Evolutionary conservation across 2,888 invertebrate species (phyloP).

Genomic region (Dryobota labecula): DNA sequence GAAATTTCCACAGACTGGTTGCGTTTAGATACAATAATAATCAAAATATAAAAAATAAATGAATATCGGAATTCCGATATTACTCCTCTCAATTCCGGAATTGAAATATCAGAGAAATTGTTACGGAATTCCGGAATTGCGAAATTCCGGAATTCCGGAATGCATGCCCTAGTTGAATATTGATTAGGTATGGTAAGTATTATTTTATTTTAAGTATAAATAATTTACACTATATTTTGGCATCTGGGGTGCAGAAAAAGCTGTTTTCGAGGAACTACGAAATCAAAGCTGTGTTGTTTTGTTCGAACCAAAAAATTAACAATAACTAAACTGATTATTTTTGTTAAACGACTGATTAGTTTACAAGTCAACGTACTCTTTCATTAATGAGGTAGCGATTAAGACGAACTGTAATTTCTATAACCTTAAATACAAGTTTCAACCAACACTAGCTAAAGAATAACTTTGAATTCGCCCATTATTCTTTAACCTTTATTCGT

Average conservation of each 20-base stretch:
- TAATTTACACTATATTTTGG: neutral
- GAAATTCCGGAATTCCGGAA: no score
- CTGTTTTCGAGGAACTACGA: neutral
- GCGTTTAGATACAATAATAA: no score
- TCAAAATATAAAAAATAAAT: no score
- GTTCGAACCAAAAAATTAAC: neutral
- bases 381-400: neutral
- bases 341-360: neutral
- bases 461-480: slow-evolving; percentile 8
- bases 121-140: no score
- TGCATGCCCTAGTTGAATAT: no score
- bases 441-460: slow-evolving; percentile 6
- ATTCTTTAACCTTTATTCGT: slow-evolving; percentile 48
- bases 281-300: neutral
- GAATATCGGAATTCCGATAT: no score
- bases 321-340: neutral
- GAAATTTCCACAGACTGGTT: no score
- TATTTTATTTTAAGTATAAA: slow-evolving; percentile 25
- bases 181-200: slow-evolving; percentile 40
- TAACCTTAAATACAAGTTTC: neutral
- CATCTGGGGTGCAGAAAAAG: neutral
- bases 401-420: neutral
- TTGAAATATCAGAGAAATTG: no score
- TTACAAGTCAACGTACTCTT: neutral
- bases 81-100: no score